phyloP scores from a whole-genome alignment of 2,113 vertebrate species.

The Cynopterus brachyotis region DNA sequence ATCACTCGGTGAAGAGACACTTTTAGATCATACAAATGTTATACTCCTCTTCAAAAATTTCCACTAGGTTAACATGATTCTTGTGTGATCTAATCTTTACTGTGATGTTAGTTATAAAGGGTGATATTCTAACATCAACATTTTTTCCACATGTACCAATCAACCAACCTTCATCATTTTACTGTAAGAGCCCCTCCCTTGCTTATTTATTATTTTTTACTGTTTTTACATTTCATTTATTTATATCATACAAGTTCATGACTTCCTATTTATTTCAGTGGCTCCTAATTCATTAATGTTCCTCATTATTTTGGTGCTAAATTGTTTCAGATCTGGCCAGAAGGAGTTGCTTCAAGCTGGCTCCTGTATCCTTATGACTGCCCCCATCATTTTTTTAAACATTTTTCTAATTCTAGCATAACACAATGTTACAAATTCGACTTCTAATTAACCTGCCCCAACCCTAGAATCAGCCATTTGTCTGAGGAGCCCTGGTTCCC shows the following conservation, averaged over 20 bases:
- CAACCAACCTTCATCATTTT: not conserved
- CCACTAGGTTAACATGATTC: not conserved
- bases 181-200: not conserved
- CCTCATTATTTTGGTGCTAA: not conserved
- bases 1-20: not conserved
- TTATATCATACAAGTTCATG: not conserved
- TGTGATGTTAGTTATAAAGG: not conserved
- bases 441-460: not conserved
- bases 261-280: not conserved
- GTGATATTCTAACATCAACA: not conserved
- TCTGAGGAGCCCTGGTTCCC: not conserved
- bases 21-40: not conserved
- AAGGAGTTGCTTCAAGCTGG: not conserved
- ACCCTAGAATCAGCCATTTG: not conserved
- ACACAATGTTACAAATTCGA: not conserved
- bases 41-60: not conserved
- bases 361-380: not conserved
- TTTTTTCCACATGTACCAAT: not conserved
- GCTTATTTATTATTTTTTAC: not conserved
- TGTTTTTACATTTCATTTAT: not conserved
- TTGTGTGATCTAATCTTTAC: not conserved
- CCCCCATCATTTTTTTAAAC: not conserved
- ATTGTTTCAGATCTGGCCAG: not conserved
- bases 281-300: not conserved
- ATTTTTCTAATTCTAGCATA: slow-evolving; percentile 21